phyloP scores from a whole-genome alignment of 2,113 vertebrate genomes.

The Tursiops truncatus region DNA sequence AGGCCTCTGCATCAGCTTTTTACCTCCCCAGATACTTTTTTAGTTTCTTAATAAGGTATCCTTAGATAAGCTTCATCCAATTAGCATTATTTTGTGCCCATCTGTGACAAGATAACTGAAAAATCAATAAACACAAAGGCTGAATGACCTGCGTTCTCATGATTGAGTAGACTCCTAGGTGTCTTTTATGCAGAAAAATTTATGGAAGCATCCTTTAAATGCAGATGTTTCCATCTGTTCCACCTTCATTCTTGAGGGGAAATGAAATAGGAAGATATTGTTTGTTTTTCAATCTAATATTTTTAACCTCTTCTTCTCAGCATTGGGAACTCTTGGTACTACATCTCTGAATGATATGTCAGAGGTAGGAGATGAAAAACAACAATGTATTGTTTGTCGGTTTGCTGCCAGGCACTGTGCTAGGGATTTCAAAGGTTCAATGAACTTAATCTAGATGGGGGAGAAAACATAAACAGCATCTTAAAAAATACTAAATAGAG shows the following conservation, averaged over 20 bases:
- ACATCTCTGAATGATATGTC: background rate
- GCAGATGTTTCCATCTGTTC: slow-evolving; percentile 76
- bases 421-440: background rate
- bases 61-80: slow-evolving; percentile 60
- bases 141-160: slow-evolving; percentile 70
- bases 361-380: background rate
- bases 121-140: slow-evolving; percentile 74
- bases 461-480: background rate
- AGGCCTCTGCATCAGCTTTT: background rate
- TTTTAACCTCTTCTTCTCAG: slow-evolving; percentile 75
- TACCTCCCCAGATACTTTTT: background rate
- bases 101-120: slow-evolving; percentile 70
- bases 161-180: slow-evolving; percentile 77
- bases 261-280: slow-evolving; percentile 75
- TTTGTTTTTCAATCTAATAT: slow-evolving; percentile 66
- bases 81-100: slow-evolving; percentile 69
- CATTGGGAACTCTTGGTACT: slow-evolving; percentile 50
- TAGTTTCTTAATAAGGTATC: slow-evolving; percentile 52
- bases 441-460: background rate
- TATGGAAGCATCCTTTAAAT: slow-evolving; percentile 80
- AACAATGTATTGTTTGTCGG: background rate
- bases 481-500: background rate
- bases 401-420: background rate
- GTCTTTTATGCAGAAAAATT: slow-evolving; percentile 78
- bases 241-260: slow-evolving; percentile 74